Conservation (phyloP, 2,113 vertebrate species). For the Aplodontia rufa region DNA sequence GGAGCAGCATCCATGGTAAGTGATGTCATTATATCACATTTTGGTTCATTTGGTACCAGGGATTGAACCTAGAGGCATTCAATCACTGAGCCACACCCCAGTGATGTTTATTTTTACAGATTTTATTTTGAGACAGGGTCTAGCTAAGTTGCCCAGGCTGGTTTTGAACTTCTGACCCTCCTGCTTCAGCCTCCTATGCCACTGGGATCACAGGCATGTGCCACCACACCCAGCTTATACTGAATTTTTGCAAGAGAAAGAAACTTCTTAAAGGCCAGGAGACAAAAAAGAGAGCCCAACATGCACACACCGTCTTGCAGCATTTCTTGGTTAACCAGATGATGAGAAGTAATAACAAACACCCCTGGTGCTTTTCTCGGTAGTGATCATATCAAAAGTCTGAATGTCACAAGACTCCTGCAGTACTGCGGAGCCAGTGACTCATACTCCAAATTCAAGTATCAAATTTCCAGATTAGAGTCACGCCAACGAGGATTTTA, state of each 20-base stretch:
- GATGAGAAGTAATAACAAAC: neutral
- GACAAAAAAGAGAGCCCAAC: neutral
- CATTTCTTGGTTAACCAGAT: neutral
- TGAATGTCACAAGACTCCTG: neutral
- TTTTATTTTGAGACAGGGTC: too few species aligned
- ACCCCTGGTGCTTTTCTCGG: neutral
- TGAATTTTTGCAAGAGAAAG: neutral
- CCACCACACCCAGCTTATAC: too few species aligned
- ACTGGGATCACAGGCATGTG: too few species aligned
- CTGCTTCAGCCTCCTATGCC: too few species aligned
- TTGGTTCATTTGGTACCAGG: too few species aligned
- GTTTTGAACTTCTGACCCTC: too few species aligned
- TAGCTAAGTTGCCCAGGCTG: too few species aligned
- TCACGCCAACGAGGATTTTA: neutral
- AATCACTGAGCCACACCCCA: too few species aligned
- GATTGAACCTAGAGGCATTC: too few species aligned
- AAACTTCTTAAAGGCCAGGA: neutral
- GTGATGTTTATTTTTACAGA: too few species aligned
- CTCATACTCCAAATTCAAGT: neutral
- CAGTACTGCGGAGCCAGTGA: neutral
- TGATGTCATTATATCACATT: neutral
- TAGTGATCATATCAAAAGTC: neutral
- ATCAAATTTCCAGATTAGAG: neutral
- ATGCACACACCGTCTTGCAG: neutral
- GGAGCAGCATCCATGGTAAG: neutral